Base-by-base conservation (phyloP, 1,140 invertebrate genomes). In the Cydia strobilella region DNA sequence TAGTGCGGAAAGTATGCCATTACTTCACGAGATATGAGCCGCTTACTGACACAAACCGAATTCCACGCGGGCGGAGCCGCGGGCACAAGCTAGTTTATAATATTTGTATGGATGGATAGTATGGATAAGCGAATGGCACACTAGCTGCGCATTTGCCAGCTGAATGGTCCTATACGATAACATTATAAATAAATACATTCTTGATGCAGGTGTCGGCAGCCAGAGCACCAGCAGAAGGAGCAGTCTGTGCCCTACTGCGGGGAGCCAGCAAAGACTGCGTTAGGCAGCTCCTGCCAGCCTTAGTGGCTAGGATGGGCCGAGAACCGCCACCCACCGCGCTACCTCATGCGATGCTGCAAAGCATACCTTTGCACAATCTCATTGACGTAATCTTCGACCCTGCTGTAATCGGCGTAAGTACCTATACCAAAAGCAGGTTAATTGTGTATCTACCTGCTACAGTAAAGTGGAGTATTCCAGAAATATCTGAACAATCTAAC, bases 351-450 rank as follows among this genome's bases (percentile, higher is more conserved):
- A 75, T 91, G 45, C 73, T 91, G 51, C 90, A 91, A 73, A 71
- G 87, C 25, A 81, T 92, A 23, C 84, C 89, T 0, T 72, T 92
- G 66, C 90, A 92, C 45, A 85, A 89, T 63, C 73, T 92, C 0
- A 82, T 92, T 0, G 88, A 90, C 23, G 76, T 92, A 13, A 82
- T 92, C 42, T 90, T 93, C 62, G 89, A 91, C 66, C 82, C 82
- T 5, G 78, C 82, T 59, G 85, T 91, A 75, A 86, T 88, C 76
- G 84, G 79, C 73, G 89, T 92, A 71, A 84, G 83, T 83, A 31
- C 13, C 13, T 10, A 63, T 59, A 25, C 10, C 13, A 74, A 20
- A 23, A 27, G 20, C 9, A 18, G 9, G 7, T 39, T 39, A 39
- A 39, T 10, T 42, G 39, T 42, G 9, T 10, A 13, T 12, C 10